Evolutionary conservation across 1,140 invertebrate genomes (phyloP).

Genomic region (Drosophila ironensis): DNA sequence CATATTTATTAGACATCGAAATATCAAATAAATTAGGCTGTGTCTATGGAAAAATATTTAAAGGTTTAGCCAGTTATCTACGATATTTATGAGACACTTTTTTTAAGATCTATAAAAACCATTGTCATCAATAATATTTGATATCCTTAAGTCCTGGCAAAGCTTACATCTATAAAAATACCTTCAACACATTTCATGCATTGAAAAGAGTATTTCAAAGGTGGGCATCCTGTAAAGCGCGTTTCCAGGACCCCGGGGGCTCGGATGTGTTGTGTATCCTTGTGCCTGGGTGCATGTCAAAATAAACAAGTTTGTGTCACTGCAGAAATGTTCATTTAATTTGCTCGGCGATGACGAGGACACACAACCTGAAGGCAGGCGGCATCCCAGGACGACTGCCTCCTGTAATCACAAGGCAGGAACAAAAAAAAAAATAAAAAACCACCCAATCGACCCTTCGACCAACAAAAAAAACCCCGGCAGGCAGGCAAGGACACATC

Average conservation of each 20-base stretch:
- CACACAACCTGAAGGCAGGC: conserved; percentile 3
- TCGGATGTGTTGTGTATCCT: conserved; percentile 15
- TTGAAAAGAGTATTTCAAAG: conserved; percentile 17
- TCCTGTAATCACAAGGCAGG: no score
- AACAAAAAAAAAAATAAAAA: background rate
- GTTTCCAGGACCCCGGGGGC: conserved; percentile 1
- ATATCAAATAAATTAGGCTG: no score
- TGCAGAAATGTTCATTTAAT: conserved; percentile 79
- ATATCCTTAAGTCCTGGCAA: no score
- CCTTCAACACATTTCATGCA: background rate
- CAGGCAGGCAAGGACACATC: conserved; percentile 35
- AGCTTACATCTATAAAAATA: no score
- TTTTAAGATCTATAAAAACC: no score
- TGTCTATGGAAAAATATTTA: no score
- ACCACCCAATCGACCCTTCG: no score
- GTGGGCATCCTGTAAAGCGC: conserved; percentile 2
- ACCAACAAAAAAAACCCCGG: background rate
- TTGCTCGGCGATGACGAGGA: conserved; percentile 57
- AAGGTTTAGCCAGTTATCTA: no score
- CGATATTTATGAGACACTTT: no score
- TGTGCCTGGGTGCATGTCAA: conserved; percentile 69
- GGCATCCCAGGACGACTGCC: background rate
- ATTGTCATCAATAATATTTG: no score
- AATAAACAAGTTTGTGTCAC: conserved; percentile 81
- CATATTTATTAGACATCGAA: no score